phyloP scores from a whole-genome alignment of 2,113 vertebrate species.

The Podarcis muralis region DNA sequence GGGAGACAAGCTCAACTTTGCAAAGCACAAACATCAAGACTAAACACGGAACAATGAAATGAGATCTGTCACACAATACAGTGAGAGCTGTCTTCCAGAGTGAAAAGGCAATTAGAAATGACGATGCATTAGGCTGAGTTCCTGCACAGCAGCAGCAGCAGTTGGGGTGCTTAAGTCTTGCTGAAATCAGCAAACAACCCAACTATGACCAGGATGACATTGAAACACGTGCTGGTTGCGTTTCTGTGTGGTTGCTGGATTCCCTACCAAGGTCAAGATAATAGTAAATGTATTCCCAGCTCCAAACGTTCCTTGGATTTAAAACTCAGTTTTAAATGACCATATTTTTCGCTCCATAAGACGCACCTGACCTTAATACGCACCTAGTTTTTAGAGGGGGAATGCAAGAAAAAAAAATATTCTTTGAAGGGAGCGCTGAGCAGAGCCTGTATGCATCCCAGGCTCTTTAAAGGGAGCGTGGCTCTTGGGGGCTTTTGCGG shows the following conservation, averaged over 20 bases:
- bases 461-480: too few relatives aligned
- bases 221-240: neutral
- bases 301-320: neutral
- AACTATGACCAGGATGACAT: neutral
- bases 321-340: neutral
- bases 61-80: neutral
- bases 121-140: neutral
- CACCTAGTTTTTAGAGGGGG: too few relatives aligned
- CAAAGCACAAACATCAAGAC: neutral
- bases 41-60: neutral
- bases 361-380: too few relatives aligned
- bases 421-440: too few relatives aligned
- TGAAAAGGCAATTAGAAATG: conserved; percentile 11
- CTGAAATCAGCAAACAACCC: neutral
- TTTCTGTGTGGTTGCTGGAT: neutral
- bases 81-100: accelerated
- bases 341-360: too few relatives aligned
- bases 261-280: neutral
- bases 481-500: too few relatives aligned
- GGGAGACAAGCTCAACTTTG: conserved; percentile 14
- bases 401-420: too few relatives aligned
- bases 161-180: neutral
- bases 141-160: neutral
- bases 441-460: too few relatives aligned
- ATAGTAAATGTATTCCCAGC: neutral